Evolutionary conservation across 2,797 vertebrate species (phyloP).

Genomic region (Hippopotamyrus pictus): DNA sequence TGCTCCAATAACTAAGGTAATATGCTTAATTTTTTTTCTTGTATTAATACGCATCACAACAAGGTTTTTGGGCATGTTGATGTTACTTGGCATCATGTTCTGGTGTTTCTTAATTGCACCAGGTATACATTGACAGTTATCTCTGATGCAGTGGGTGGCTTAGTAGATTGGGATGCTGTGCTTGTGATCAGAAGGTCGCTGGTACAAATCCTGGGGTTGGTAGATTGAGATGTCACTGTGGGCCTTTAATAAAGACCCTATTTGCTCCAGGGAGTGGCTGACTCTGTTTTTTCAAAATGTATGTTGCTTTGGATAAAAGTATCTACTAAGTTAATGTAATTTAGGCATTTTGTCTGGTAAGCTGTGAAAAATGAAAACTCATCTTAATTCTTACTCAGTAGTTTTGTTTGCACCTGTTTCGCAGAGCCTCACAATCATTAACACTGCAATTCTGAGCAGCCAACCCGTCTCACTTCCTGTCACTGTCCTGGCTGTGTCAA

Average conservation of each 20-base stretch:
- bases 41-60: not conserved
- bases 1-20: constrained; percentile 56
- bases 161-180: not conserved
- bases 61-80: not conserved
- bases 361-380: not conserved
- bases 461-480: constrained; percentile 54
- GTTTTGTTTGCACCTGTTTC: not conserved
- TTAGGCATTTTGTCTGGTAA: not conserved
- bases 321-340: not conserved
- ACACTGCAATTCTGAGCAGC: constrained; percentile 62
- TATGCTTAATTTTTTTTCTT: not conserved
- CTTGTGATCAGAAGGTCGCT: not conserved
- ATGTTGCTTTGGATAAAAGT: not conserved
- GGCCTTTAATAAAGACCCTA: not conserved
- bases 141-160: not conserved
- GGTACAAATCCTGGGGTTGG: not conserved
- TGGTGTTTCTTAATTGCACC: not conserved
- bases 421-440: constrained; percentile 60
- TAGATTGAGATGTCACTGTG: not conserved
- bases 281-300: not conserved
- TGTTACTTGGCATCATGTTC: not conserved
- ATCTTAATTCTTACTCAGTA: not conserved
- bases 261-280: not conserved
- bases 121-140: not conserved
- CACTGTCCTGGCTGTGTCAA: constrained; percentile 49